phyloP scores from a whole-genome alignment of 2,888 invertebrate species.

The Drosophila basisetae region DNA sequence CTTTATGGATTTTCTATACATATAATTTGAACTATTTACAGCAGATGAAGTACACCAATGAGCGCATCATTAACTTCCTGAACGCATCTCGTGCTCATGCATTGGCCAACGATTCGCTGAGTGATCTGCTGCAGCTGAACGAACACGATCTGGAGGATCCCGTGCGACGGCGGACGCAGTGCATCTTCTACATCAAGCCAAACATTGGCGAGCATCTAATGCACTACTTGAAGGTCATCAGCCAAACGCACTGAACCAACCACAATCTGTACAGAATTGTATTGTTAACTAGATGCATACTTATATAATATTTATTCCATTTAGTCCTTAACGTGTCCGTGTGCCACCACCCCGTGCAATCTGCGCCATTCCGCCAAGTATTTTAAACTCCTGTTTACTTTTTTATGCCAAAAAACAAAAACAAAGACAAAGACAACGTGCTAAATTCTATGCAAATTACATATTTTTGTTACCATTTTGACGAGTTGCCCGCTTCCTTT shows the following conservation, averaged over 20 bases:
- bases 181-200: slow-evolving; percentile 83
- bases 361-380: slow-evolving; percentile 31
- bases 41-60: slow-evolving; percentile 80
- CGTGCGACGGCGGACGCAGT: slow-evolving; percentile 60
- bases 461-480: slow-evolving; percentile 35
- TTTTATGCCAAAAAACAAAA: slow-evolving; percentile 38
- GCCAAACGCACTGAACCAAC: slow-evolving; percentile 51
- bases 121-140: slow-evolving; percentile 72
- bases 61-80: slow-evolving; percentile 83
- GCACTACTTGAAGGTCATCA: slow-evolving; percentile 81
- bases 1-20: background rate
- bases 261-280: slow-evolving; percentile 21
- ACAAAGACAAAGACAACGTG: slow-evolving; percentile 16
- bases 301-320: slow-evolving; percentile 14
- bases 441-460: slow-evolving; percentile 13
- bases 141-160: slow-evolving; percentile 46
- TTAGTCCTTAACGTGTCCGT: slow-evolving; percentile 2
- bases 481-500: slow-evolving; percentile 37
- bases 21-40: slow-evolving; percentile 24
- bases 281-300: slow-evolving; percentile 36
- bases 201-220: slow-evolving; percentile 82
- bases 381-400: slow-evolving; percentile 19
- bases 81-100: slow-evolving; percentile 68
- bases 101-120: slow-evolving; percentile 70
- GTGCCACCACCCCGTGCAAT: slow-evolving; percentile 19